Base-by-base conservation (phyloP, 2,113 vertebrate species). In the Hydrolagus affinis region DNA sequence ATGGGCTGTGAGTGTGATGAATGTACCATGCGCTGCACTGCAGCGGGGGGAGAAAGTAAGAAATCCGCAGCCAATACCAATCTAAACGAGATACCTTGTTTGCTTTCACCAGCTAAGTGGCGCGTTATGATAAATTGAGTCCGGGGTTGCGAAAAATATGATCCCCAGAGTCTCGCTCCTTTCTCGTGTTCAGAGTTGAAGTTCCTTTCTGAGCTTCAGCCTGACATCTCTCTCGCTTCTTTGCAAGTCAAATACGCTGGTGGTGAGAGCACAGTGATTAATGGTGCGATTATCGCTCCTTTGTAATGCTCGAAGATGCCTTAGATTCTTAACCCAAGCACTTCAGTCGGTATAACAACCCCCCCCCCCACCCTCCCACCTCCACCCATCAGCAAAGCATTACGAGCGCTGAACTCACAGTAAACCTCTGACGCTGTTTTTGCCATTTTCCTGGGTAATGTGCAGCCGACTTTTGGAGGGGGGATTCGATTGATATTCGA, bases 161-260 rank as follows among this genome's bases (percentile, higher is more conserved):
- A 66, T 66, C 28, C 62, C 78, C 11, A 17, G 32, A 83, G 62
- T 68, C 78, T 60, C 10, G 60, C 25, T 17, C 3, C 66, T 25
- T 15, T 83, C 66, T 83, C 66, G 25, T 28, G 19, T 28, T 83
- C 62, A 83, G 25, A 32, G 78, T 60, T 83, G 77, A 83, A 83
- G 59, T 83, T 28, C 62, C 60, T 66, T 28, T 66, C 62, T 8
- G 12, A 32, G 60, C 23, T 83, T 83, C 3, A 66, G 62, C 44
- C 78, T 83, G 77, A 83, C 77, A 83, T 9, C n/a, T 17, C 15
- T 83, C 25, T 10, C n/a, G 12, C 64, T 83, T 9, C 78, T 83
- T n/a, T 83, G 78, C 60, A 83, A 83, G 60, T 66, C 23, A 83
- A 83, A 83, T 66, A 25, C 66, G 78, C 25, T n/a, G 32, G 78